A percentile compares a stretch with the other conserved stretches of the same genome.
Conservation (phyloP, 2,113 vertebrate genomes). For the Numenius arquata region DNA sequence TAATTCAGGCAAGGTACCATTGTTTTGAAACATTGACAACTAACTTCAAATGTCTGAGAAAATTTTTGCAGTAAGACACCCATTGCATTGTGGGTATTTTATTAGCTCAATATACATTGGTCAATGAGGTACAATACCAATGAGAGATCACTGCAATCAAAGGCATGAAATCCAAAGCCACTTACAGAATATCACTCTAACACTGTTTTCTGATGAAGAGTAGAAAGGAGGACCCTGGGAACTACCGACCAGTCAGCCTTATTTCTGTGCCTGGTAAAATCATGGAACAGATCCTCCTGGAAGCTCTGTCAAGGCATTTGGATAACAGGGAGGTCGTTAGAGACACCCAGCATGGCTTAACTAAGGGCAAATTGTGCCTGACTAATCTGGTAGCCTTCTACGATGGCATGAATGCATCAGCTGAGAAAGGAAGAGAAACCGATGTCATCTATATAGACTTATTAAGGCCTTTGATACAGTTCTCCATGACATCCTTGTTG, state of each 20-base stretch:
- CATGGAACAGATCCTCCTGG: background rate
- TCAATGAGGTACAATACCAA: background rate
- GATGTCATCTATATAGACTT: background rate
- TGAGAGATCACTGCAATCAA: background rate
- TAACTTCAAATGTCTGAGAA: background rate
- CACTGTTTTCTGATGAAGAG: background rate
- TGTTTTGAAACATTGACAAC: background rate
- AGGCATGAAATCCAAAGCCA: background rate
- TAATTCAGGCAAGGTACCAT: background rate
- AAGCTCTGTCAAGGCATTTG: background rate
- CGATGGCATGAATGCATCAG: background rate
- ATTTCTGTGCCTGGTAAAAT: background rate
- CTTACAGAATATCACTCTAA: background rate
- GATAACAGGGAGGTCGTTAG: background rate
- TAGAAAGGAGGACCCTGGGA: background rate
- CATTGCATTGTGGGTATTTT: background rate
- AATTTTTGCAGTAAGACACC: background rate
- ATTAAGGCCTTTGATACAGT: background rate
- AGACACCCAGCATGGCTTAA: background rate
- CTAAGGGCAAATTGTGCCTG: background rate
- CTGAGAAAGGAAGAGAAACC: background rate
- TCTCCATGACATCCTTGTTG: background rate
- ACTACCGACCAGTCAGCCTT: background rate
- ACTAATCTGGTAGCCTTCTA: fast-evolving
- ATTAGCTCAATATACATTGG: background rate